A percentile compares a stretch with the other conserved stretches of the same genome.
Conservation (phyloP, 2,797 vertebrate genomes). For the Brachyalestes nurse region DNA sequence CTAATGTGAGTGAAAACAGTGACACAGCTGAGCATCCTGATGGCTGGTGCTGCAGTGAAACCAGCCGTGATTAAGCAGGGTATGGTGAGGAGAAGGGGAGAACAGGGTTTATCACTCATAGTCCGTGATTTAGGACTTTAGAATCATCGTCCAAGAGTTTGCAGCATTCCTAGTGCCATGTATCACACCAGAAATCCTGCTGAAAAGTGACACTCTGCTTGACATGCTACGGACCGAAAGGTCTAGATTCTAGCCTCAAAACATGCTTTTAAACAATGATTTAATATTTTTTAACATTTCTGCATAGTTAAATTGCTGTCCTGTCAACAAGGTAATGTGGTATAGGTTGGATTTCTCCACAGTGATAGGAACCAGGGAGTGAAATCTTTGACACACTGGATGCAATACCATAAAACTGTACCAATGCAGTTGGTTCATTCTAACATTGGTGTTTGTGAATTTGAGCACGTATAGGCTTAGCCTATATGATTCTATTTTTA, state of each 20-base stretch:
- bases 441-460: neutral
- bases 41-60: neutral
- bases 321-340: too few relatives aligned
- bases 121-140: neutral
- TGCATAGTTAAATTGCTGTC: too few relatives aligned
- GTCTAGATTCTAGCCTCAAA: too few relatives aligned
- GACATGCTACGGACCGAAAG: neutral
- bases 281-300: too few relatives aligned
- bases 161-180: neutral
- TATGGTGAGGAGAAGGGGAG: neutral
- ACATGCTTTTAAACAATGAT: too few relatives aligned
- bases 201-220: neutral
- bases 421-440: too few relatives aligned
- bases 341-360: too few relatives aligned
- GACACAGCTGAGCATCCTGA: neutral
- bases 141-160: neutral
- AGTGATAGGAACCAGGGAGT: too few relatives aligned
- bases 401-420: neutral
- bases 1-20: slow-evolving; percentile 5
- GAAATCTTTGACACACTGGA: neutral
- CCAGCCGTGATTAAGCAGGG: neutral
- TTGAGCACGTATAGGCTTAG: neutral
- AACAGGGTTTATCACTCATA: neutral
- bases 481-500: slow-evolving; percentile 7
- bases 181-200: neutral